Base-by-base conservation (phyloP, 2,797 vertebrate species). In the Parauchenoglanis ngamensis region DNA sequence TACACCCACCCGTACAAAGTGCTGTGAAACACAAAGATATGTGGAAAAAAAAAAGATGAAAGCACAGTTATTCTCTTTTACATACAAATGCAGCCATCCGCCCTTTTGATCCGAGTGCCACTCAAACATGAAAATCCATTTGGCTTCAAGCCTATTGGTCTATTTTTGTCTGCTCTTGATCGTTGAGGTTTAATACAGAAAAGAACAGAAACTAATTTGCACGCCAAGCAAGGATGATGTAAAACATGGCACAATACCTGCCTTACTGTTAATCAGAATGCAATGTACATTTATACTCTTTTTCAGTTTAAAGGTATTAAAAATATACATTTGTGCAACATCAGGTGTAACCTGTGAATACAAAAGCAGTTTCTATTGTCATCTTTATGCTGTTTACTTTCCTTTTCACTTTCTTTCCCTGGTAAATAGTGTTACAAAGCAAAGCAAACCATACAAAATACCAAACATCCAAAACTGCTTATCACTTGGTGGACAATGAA, bases 121-220 rank as follows among this genome's bases (percentile, higher is more conserved):
- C 83, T 89, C 73, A 86, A 86, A 87, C 49, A 49, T 57, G 75
- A n/a, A 77, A 75, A 87, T 88, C 85, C 87, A 88, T 87, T 87
- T 85, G 70, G 57, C 79, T 59, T 57, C 89, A 89, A 89, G 82
- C 57, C 89, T 84, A 82, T 15, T 59, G 54, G 28, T 65, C 77
- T 90, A 77, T 88, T 89, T 92, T 82, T 65, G 67, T 75, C 67
- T 85, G 1, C 40, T 44, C 35, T 83, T 83, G 61, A 70, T 73
- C 57, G 44, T 3, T 65, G 19, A 31, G 28, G 40, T 81, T 63
- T 17, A 73, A 23, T 35, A 35, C 3, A 28, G 52, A 84, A 87
- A 78, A 84, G 59, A 67, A 68, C 56, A 83, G 31, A 28, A 67
- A 67, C 12, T 21, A 31, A 83, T n/a, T 52, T 59, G 72, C 81